Conservation (phyloP, 2,113 vertebrate species). For the Excalfactoria chinensis region DNA sequence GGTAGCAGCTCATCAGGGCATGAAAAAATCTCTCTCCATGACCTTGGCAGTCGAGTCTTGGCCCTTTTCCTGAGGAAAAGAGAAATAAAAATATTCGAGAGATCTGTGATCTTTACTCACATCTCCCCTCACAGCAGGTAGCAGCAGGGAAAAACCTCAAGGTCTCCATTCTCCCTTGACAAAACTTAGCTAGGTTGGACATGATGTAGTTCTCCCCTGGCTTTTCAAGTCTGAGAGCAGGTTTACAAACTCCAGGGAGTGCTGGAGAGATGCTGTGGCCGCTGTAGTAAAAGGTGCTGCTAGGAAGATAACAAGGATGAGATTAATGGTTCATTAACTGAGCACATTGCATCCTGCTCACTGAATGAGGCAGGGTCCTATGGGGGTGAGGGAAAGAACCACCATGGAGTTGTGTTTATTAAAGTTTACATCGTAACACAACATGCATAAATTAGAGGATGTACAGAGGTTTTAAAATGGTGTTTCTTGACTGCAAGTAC, state of each 20-base stretch:
- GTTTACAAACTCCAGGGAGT: not conserved
- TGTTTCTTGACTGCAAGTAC: not conserved
- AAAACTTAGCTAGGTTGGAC: not conserved
- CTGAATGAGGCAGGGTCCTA: not conserved
- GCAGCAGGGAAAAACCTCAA: not conserved
- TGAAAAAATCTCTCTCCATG: not conserved
- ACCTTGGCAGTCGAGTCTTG: not conserved
- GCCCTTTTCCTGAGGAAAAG: not conserved
- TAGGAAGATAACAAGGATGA: not conserved
- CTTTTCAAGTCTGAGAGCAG: not conserved
- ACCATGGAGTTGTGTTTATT: not conserved
- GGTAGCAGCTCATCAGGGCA: not conserved
- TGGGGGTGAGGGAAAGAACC: not conserved
- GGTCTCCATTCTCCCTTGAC: not conserved
- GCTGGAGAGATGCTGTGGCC: not conserved
- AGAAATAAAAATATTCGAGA: not conserved
- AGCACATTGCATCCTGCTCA: not conserved
- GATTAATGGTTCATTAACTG: not conserved
- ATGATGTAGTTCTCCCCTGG: accelerated
- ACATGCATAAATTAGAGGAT: not conserved
- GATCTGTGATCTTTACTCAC: not conserved
- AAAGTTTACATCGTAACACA: not conserved
- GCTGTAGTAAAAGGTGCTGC: not conserved
- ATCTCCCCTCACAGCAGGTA: not conserved
- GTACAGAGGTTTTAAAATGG: not conserved